phyloP scores from a whole-genome alignment of 1,140 invertebrate species.

The Mizuhopecten yessoensis region DNA sequence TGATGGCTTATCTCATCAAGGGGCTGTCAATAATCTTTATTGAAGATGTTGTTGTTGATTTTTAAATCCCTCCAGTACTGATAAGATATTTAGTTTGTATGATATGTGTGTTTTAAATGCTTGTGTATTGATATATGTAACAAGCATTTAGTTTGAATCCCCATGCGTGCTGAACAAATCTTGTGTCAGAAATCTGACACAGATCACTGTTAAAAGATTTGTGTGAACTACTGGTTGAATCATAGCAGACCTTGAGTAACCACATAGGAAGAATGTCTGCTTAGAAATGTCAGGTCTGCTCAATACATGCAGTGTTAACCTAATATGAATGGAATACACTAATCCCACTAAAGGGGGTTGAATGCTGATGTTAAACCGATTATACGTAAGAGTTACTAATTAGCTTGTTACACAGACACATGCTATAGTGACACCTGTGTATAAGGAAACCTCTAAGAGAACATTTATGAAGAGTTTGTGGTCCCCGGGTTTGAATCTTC shows the following conservation, averaged over 20 bases:
- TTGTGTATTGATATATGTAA: background rate
- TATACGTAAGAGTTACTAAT: too few relatives aligned
- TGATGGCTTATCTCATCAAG: background rate
- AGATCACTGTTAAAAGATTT: background rate
- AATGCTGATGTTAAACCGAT: too few relatives aligned
- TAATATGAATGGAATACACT: too few relatives aligned
- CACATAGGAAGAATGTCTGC: background rate
- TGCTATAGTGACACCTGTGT: background rate
- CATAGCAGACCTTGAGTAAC: background rate
- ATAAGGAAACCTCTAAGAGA: too few relatives aligned
- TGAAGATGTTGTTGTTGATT: constrained; percentile 27
- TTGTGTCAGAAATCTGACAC: constrained; percentile 1
- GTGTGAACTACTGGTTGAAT: background rate
- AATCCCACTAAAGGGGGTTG: too few relatives aligned
- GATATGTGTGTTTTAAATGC: background rate
- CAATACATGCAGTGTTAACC: too few relatives aligned
- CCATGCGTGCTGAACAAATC: background rate
- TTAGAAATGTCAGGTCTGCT: background rate
- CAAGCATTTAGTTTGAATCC: background rate
- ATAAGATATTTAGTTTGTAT: background rate
- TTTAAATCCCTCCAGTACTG: constrained; percentile 9
- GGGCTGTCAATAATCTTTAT: constrained; percentile 27
- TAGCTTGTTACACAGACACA: background rate
- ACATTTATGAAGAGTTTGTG: too few relatives aligned
- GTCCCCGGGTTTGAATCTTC: too few relatives aligned